These are phyloP conservation scores for Daubentonia madagascariensis DNA, from an alignment of 2,113 vertebrate genomes.

Conservation along the genomic window DNA sequence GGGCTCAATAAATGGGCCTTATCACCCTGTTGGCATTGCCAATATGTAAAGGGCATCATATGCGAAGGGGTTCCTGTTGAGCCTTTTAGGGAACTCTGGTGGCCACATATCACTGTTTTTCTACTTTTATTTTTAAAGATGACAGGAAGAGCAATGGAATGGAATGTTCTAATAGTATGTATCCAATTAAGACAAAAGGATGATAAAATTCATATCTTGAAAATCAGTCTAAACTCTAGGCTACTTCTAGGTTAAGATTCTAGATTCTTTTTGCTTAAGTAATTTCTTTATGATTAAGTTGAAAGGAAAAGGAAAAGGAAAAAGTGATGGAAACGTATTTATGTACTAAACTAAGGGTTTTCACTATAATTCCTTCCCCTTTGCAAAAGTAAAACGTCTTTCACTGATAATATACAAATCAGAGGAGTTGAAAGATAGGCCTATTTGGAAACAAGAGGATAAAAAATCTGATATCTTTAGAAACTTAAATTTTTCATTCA, in stretches of 20 bases:
- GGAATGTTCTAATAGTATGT: not conserved
- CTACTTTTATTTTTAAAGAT: slow-evolving; percentile 28
- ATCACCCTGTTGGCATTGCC: not conserved
- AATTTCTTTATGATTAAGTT: slow-evolving; percentile 33
- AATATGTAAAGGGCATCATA: not conserved
- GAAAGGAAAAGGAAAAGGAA: not conserved
- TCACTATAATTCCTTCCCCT: not conserved
- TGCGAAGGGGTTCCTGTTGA: not conserved
- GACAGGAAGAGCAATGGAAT: not conserved
- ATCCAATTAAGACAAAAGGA: slow-evolving; percentile 8
- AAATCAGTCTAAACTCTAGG: slow-evolving; percentile 15
- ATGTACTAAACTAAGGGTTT: not conserved
- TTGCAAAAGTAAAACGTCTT: slow-evolving; percentile 26
- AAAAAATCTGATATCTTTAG: not conserved
- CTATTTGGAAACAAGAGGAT: not conserved
- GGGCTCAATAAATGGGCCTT: not conserved
- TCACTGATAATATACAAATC: not conserved
- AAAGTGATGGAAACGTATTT: not conserved
- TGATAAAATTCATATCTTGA: not conserved
- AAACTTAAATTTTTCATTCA: slow-evolving; percentile 45
- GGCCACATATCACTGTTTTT: not conserved
- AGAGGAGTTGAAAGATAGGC: not conserved
- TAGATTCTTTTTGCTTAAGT: not conserved
- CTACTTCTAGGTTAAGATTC: not conserved
- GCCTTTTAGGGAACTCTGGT: not conserved